A percentile compares a stretch with the other conserved stretches of the same genome.
Evolutionary conservation across 1,140 invertebrate species (phyloP).

Genomic region (Gonatopus flavifemur): DNA sequence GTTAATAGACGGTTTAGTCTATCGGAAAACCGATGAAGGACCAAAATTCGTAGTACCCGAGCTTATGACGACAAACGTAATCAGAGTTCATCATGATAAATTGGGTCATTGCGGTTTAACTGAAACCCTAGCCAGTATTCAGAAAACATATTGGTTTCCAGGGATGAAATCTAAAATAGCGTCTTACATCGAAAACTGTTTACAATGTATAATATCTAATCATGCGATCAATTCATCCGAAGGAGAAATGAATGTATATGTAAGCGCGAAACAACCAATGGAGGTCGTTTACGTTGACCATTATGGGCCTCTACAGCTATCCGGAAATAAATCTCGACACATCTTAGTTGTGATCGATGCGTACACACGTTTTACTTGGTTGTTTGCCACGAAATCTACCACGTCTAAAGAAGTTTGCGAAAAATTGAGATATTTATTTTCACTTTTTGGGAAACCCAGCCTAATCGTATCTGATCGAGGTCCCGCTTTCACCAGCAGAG

Average conservation of each 20-base stretch:
- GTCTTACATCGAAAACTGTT: constrained; percentile 20
- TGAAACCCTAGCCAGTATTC: constrained; percentile 19
- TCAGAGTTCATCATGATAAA: constrained; percentile 36
- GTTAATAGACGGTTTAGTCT: too few species aligned
- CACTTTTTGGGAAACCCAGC: constrained; percentile 23
- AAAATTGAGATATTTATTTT: constrained; percentile 1
- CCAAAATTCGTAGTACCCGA: constrained; percentile 38
- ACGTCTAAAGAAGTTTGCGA: constrained; percentile 22
- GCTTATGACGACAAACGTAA: constrained; percentile 30
- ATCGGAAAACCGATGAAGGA: too few species aligned
- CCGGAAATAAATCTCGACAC: constrained; percentile 13
- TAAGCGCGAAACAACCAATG: constrained; percentile 19
- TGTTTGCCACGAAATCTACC: constrained; percentile 25
- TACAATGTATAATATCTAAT: constrained; percentile 33
- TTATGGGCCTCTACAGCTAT: constrained; percentile 26
- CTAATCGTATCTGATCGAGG: constrained; percentile 37
- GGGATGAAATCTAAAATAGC: constrained; percentile 34
- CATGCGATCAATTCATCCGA: too few species aligned
- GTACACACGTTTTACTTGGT: constrained; percentile 22
- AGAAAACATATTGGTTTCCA: constrained; percentile 37
- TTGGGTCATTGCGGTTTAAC: constrained; percentile 34
- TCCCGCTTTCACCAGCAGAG: constrained; percentile 32
- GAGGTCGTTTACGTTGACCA: constrained; percentile 27
- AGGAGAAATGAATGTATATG: constrained; percentile 34
- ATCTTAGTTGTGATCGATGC: constrained; percentile 25